Base-by-base conservation (phyloP, 2,797 vertebrate species). In the Dromococcyx pavoninus region DNA sequence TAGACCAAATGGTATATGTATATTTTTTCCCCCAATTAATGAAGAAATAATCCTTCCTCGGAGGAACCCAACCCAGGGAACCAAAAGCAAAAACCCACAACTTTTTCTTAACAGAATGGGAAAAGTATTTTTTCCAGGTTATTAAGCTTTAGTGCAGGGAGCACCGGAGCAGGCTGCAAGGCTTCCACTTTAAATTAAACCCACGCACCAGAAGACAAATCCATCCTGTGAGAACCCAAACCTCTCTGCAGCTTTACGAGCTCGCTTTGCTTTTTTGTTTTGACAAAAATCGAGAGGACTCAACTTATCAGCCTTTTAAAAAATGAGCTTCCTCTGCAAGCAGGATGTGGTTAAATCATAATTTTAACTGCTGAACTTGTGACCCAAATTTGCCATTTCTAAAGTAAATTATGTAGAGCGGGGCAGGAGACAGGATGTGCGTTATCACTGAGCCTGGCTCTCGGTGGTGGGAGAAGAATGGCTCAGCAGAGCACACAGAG, bases 321-420 rank as follows among this genome's bases (percentile, higher is more conserved):
- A 91, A 95, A 43, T 6, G 77, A 91, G n/a, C 57, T 83, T 91
- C 81, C 91, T 88, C 81, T 24, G 8, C 66, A 95, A 66, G 86
- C 58, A 93, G 86, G 81, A 95, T 72, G 76, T 75, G 80, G 79
- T 57, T 82, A 75, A 86, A 93, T 32, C 51, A 79, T 93, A 37
- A 69, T 75, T 95, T 85, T 85, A 88, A 75, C 41, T 86, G 41
- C 33, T 90, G 67, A 91, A 88, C 35, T 58, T 84, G 28, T 58
- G 79, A 41, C 56, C 24, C 72, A 90, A 92, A 72, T 82, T 79
- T 93, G 33, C 44, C 51, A 67, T 74, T 94, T 95, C 39, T 93
- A 6, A 65, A 87, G 85, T 46, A 84, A 92, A 86, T n/a, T 24
- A 82, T 2, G 33, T 43, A 12, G 82, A 91, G 13, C 15, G 15